Conservation (phyloP, 2,888 invertebrate species). For the Lepidochitona cinerea region DNA sequence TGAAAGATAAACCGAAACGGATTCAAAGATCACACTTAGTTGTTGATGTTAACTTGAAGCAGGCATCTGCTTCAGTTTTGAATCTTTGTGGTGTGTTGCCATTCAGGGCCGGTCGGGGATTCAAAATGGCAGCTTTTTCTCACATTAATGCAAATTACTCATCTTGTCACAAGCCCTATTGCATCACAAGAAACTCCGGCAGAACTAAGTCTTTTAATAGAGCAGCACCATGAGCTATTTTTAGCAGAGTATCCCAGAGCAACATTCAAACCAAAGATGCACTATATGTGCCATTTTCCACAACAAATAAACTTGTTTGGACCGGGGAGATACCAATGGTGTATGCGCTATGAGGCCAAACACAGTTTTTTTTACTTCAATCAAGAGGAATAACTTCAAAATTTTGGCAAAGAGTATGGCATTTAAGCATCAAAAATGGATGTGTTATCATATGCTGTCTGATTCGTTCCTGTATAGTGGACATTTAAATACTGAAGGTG, state of each 20-base stretch:
- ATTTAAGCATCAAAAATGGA: conserved; percentile 13
- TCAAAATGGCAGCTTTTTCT: not conserved
- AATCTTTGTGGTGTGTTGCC: not conserved
- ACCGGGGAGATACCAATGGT: conserved; percentile 24
- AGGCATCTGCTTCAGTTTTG: not conserved
- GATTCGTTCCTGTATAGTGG: not conserved
- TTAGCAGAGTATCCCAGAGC: conserved; percentile 19
- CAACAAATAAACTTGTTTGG: conserved; percentile 22
- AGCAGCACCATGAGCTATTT: not conserved
- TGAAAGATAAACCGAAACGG: not conserved
- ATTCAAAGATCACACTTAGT: not conserved
- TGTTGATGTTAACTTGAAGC: not conserved
- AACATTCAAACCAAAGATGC: conserved; percentile 22
- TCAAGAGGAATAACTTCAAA: conserved; percentile 19
- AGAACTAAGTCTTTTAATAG: not conserved
- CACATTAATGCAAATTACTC: not conserved
- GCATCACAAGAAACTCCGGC: not conserved
- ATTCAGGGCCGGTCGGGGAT: not conserved
- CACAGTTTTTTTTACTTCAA: conserved; percentile 22
- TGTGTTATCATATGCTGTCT: not conserved
- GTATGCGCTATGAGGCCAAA: conserved; percentile 30
- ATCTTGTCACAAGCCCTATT: not conserved
- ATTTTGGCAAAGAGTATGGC: conserved; percentile 17
- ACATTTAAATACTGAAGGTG: not conserved
- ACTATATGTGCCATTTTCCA: conserved; percentile 25